These are phyloP conservation scores for Adelognathus sp. DNA, from an alignment of 2,888 invertebrate species.

Conservation along the genomic window DNA sequence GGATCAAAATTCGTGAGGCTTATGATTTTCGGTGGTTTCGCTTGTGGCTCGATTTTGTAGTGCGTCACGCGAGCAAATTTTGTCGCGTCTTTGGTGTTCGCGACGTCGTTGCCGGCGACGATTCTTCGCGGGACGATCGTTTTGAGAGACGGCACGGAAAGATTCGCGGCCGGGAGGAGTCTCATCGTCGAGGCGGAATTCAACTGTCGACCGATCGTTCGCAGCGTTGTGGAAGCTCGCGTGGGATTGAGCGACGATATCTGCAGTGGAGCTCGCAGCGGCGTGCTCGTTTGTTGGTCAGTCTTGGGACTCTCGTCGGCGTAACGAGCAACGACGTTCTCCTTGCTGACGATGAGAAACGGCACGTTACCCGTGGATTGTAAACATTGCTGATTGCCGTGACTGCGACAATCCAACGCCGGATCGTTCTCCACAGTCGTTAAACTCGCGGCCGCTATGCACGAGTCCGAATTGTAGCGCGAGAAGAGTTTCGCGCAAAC, in stretches of 20 bases:
- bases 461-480: slow-evolving; percentile 68
- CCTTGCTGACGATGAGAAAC: slow-evolving; percentile 64
- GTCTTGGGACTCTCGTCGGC: slow-evolving; percentile 34
- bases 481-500: slow-evolving; percentile 69
- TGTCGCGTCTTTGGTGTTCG: slow-evolving; percentile 3
- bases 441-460: slow-evolving; percentile 48
- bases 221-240: slow-evolving; percentile 7
- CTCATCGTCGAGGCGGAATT: not conserved
- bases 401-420: not conserved
- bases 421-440: slow-evolving; percentile 15
- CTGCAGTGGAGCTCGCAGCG: slow-evolving; percentile 27
- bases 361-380: slow-evolving; percentile 28
- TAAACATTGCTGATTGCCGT: no score
- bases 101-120: slow-evolving; percentile 19
- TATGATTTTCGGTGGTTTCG: slow-evolving; percentile 64
- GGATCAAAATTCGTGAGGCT: slow-evolving; percentile 67
- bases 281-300: slow-evolving; percentile 29
- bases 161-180: slow-evolving; percentile 13
- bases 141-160: slow-evolving; percentile 30
- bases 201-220: not conserved
- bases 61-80: slow-evolving; percentile 59
- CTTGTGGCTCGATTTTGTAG: slow-evolving; percentile 58
- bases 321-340: slow-evolving; percentile 62
- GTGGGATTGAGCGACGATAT: slow-evolving; percentile 16
- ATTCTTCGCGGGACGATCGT: slow-evolving; percentile 45